Percentiles rank a stretch among this genome's conserved stretches.
Conservation (phyloP, 1,140 invertebrate genomes). For the Drosophila mayri region DNA sequence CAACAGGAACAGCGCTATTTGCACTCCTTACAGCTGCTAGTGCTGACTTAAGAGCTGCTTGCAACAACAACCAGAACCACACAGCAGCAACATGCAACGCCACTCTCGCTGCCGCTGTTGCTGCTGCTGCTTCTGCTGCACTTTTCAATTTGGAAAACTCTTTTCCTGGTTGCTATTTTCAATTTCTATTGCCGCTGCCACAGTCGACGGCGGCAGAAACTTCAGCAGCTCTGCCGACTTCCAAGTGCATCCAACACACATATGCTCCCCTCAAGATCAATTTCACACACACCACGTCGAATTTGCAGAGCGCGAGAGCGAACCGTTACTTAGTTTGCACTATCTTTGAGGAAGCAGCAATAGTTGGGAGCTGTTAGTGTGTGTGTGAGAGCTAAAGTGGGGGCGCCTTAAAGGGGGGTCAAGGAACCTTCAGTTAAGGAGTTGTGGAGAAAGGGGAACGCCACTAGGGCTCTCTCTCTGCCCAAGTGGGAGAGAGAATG, state of each 20-base stretch:
- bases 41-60: neutral
- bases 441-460: constrained; percentile 1
- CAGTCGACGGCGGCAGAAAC: constrained; percentile 23
- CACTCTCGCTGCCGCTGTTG: constrained; percentile 62
- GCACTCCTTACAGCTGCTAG: neutral
- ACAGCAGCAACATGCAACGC: constrained; percentile 59
- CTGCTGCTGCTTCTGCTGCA: constrained; percentile 40
- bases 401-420: constrained; percentile 57
- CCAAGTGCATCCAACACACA: constrained; percentile 47
- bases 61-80: constrained; percentile 1
- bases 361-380: constrained; percentile 16
- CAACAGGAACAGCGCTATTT: neutral
- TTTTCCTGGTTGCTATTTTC: constrained; percentile 83
- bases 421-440: constrained; percentile 62
- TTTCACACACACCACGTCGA: constrained; percentile 69
- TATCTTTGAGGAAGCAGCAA: constrained; percentile 56
- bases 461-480: constrained; percentile 1
- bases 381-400: constrained; percentile 17
- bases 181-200: constrained; percentile 77
- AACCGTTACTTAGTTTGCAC: constrained; percentile 51
- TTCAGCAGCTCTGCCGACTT: constrained; percentile 25
- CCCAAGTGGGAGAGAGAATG: constrained; percentile 35
- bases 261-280: constrained; percentile 66
- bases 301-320: constrained; percentile 56
- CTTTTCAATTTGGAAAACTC: constrained; percentile 76